Percentiles rank a stretch among this genome's conserved stretches.
These are phyloP conservation scores for Caenorhabditis latens DNA, from an alignment of 1,140 invertebrate species.

Conservation along the genomic window DNA sequence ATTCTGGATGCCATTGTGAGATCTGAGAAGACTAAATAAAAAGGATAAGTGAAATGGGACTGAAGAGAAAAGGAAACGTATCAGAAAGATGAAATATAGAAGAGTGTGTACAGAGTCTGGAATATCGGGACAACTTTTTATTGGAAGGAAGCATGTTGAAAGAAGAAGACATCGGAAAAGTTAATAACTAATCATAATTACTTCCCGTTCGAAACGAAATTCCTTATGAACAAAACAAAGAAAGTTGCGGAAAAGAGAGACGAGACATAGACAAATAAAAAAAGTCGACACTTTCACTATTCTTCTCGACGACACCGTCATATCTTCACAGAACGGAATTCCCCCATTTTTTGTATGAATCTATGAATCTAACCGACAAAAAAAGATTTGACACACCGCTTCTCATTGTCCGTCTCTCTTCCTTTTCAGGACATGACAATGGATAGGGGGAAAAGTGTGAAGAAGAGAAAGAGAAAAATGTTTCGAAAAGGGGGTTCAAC, in stretches of 20 bases:
- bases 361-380: no score
- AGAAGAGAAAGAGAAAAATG: background rate
- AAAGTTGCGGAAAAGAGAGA: background rate
- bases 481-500: background rate
- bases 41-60: background rate
- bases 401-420: no score
- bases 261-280: background rate
- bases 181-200: slow-evolving; percentile 1
- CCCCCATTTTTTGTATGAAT: no score
- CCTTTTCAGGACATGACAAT: no score
- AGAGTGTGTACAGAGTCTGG: no score
- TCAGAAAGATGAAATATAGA: no score
- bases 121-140: no score
- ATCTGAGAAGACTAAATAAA: background rate
- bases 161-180: background rate
- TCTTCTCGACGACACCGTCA: background rate
- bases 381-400: no score
- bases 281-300: slow-evolving; percentile 4
- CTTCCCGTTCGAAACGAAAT: slow-evolving; percentile 7
- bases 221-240: slow-evolving; percentile 5
- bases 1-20: background rate
- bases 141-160: background rate
- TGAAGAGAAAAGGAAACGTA: background rate
- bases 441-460: no score
- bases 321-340: background rate